Conservation (phyloP, 2,888 invertebrate species). For the Xestobium rufovillosum region DNA sequence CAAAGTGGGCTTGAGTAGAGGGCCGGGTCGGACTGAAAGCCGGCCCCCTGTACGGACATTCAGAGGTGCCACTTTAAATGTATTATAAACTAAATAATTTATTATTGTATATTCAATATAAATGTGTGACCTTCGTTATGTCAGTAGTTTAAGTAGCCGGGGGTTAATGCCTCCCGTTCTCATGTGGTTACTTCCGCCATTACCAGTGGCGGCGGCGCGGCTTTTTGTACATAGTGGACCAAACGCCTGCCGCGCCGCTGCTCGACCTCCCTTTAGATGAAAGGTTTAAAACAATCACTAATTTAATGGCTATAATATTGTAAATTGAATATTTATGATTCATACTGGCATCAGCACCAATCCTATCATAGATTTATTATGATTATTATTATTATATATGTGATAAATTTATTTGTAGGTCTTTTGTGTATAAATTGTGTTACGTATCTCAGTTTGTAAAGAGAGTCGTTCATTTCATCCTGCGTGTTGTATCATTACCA, state of each 20-base stretch:
- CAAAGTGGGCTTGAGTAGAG: conserved; percentile 34
- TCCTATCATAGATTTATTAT: conserved; percentile 42
- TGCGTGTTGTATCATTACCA: conserved; percentile 28
- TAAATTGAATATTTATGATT: conserved; percentile 35
- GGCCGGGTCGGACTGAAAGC: conserved; percentile 22
- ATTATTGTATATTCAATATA: conserved; percentile 37
- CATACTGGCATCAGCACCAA: conserved; percentile 42
- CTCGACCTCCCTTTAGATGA: conserved; percentile 32
- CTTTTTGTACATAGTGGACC: conserved; percentile 42
- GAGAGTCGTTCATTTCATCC: conserved; percentile 32
- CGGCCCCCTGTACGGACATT: conserved; percentile 16
- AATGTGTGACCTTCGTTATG: conserved; percentile 36
- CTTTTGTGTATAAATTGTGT: conserved; percentile 42
- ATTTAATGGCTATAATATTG: conserved; percentile 40
- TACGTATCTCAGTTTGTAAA: conserved; percentile 45
- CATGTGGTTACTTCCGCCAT: conserved; percentile 37
- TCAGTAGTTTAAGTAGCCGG: conserved; percentile 29
- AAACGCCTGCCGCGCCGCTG: conserved; percentile 28
- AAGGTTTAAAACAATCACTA: conserved; percentile 50
- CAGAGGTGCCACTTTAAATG: conserved; percentile 42
- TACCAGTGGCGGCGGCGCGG: conserved; percentile 32
- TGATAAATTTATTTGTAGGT: conserved; percentile 47
- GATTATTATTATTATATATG: conserved; percentile 39
- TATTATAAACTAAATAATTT: conserved; percentile 47
- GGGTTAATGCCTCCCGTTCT: conserved; percentile 24